phyloP scores from a whole-genome alignment of 2,888 invertebrate genomes.

The Eupelmus urozonus region DNA sequence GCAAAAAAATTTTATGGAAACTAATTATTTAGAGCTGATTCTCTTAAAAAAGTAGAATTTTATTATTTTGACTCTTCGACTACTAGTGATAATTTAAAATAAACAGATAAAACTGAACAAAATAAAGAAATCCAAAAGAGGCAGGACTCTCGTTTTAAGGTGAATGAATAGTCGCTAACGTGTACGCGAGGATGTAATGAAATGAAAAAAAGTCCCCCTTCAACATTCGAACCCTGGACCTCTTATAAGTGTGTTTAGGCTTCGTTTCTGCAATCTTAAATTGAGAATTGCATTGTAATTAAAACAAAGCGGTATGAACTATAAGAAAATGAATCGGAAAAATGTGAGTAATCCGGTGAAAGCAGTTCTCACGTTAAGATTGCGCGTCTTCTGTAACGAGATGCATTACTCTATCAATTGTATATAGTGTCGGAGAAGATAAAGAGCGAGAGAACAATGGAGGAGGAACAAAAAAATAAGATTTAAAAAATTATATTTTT shows the following conservation, averaged over 20 bases:
- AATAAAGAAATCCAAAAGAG: conserved; percentile 59
- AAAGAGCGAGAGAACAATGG: conserved; percentile 62
- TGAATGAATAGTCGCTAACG: conserved; percentile 69
- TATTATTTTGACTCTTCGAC: neutral
- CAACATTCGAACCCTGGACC: conserved; percentile 60
- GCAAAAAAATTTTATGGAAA: too few relatives aligned
- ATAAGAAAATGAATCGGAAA: neutral
- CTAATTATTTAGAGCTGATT: neutral
- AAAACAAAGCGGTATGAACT: neutral
- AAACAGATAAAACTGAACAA: neutral
- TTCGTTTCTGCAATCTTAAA: conserved; percentile 68
- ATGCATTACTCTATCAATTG: conserved; percentile 75
- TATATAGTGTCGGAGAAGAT: conserved; percentile 73
- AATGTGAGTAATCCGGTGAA: neutral
- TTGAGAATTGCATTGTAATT: conserved; percentile 19
- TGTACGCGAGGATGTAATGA: conserved; percentile 63
- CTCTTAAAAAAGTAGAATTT: neutral
- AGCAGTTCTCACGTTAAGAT: conserved; percentile 20
- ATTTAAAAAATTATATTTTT: conserved; percentile 76
- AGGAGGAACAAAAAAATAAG: conserved; percentile 65
- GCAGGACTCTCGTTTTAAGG: conserved; percentile 69
- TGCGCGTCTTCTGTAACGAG: conserved; percentile 66
- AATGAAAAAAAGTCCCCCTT: conserved; percentile 60
- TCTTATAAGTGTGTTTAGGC: conserved; percentile 71
- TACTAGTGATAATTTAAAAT: too few relatives aligned